Evolutionary conservation across 2,113 vertebrate genomes (phyloP).

Genomic region (Perca flavescens): DNA sequence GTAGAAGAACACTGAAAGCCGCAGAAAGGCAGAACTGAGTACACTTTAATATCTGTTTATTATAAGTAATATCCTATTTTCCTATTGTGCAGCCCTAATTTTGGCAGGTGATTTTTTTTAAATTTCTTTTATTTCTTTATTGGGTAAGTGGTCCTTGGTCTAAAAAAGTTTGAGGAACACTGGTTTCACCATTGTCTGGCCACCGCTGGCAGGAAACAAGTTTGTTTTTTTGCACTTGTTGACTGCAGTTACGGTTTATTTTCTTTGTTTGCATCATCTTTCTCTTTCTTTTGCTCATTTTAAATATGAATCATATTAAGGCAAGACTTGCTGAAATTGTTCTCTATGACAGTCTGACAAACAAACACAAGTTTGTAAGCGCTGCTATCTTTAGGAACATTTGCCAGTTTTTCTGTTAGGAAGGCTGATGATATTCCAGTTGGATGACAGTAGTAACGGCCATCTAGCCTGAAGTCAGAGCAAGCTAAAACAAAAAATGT

Average conservation of each 20-base stretch:
- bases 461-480: background rate
- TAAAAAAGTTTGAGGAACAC: too few relatives aligned
- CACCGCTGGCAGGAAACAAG: background rate
- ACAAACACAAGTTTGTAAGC: background rate
- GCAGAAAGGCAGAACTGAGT: too few relatives aligned
- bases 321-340: background rate
- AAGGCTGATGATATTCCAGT: background rate
- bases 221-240: background rate
- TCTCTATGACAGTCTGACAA: background rate
- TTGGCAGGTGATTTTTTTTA: too few relatives aligned
- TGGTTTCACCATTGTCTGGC: background rate
- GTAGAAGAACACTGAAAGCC: too few relatives aligned
- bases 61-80: too few relatives aligned
- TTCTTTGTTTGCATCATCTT: background rate
- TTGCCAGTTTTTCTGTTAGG: background rate
- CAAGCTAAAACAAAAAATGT: conserved; percentile 5
- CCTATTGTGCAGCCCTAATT: too few relatives aligned
- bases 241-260: background rate
- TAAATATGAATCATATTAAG: background rate
- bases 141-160: too few relatives aligned
- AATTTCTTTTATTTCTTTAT: too few relatives aligned
- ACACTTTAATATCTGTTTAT: too few relatives aligned
- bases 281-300: background rate
- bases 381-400: background rate
- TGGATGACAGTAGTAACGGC: background rate